A percentile compares a stretch with the other conserved stretches of the same genome.
These are phyloP conservation scores for Anhinga rufa DNA, from an alignment of 2,113 vertebrate species.

Conservation along the genomic window DNA sequence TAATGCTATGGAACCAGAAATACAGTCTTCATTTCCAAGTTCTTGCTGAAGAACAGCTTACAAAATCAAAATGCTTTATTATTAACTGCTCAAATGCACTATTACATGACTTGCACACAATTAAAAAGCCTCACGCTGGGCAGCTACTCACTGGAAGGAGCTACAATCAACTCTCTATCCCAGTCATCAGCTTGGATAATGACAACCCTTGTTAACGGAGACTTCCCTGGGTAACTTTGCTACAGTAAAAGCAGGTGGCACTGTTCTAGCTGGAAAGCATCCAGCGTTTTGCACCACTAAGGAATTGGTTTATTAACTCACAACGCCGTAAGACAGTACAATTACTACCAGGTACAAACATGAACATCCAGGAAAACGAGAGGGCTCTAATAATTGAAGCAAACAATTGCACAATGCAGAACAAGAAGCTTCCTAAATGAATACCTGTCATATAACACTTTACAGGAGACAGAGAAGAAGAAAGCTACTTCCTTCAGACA, in stretches of 20 bases:
- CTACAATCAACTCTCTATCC: background rate
- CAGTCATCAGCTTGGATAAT: background rate
- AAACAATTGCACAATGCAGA: fast-evolving
- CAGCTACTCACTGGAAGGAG: background rate
- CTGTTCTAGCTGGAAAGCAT: background rate
- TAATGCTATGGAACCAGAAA: background rate
- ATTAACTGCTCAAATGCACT: background rate
- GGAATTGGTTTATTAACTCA: background rate
- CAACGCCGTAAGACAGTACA: background rate
- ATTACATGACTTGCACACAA: background rate
- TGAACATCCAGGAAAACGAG: background rate
- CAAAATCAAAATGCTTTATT: background rate
- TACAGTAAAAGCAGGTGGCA: background rate
- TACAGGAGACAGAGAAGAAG: background rate
- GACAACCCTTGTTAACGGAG: background rate
- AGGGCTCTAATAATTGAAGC: background rate
- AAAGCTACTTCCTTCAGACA: background rate
- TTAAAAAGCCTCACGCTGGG: background rate
- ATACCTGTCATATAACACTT: background rate
- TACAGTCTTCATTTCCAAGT: background rate
- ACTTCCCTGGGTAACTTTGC: background rate
- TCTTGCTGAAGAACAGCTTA: background rate
- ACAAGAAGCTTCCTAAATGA: background rate
- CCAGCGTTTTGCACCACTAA: background rate
- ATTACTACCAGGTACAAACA: background rate